A percentile compares a stretch with the other conserved stretches of the same genome.
Conservation (phyloP, 1,140 invertebrate species). For the Heliothis subflexa region DNA sequence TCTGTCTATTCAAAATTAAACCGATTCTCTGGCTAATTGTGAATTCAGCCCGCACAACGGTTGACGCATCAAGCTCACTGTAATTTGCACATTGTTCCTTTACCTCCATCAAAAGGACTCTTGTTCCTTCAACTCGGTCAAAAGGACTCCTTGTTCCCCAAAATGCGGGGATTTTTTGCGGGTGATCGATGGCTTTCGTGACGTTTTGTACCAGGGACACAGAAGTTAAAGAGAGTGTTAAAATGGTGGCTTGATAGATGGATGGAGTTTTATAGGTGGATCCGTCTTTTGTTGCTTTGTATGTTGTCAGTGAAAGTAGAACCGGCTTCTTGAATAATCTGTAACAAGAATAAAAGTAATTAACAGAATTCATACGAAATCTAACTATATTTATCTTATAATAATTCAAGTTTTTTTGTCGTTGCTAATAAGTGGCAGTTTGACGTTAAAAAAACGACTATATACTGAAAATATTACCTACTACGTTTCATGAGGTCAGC, state of each 20-base stretch:
- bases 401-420: too few relatives aligned
- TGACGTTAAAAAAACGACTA: too few relatives aligned
- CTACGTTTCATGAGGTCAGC: too few relatives aligned
- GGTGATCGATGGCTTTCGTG: conserved; percentile 11
- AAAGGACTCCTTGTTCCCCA: not conserved
- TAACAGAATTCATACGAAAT: too few relatives aligned
- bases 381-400: too few relatives aligned
- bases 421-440: too few relatives aligned
- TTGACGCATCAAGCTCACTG: conserved; percentile 9
- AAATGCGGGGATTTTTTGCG: not conserved
- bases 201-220: conserved; percentile 14
- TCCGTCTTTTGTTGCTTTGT: conserved; percentile 7
- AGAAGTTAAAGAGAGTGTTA: not conserved
- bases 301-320: not conserved
- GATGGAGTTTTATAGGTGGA: not conserved
- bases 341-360: too few relatives aligned
- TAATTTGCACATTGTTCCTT: conserved; percentile 28
- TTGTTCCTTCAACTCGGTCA: not conserved
- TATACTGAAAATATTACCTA: too few relatives aligned
- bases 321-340: not conserved
- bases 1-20: conserved; percentile 41
- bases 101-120: conserved; percentile 15
- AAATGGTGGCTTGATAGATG: conserved; percentile 18
- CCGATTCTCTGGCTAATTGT: conserved; percentile 24
- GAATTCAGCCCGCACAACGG: conserved; percentile 15